These are phyloP conservation scores for Brachyhypopomus gauderio DNA, from an alignment of 2,113 vertebrate species.

Conservation along the genomic window DNA sequence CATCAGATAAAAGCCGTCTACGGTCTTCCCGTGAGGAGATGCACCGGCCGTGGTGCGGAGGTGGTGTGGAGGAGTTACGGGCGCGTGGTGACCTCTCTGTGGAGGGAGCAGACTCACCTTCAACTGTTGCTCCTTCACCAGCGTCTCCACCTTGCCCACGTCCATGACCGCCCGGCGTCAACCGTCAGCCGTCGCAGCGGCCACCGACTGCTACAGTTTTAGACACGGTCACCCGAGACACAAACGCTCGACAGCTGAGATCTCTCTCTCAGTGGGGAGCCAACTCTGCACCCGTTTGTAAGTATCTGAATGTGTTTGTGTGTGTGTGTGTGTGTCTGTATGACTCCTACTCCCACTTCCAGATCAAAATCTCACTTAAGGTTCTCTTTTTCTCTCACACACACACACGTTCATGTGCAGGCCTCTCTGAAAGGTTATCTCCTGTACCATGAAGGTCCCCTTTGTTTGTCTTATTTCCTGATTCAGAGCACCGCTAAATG, in stretches of 20 bases:
- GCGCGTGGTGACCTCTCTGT: neutral
- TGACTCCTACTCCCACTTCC: slow-evolving; percentile 37
- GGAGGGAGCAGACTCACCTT: slow-evolving; percentile 64
- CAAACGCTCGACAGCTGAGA: slow-evolving; percentile 37
- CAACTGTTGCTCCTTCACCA: slow-evolving; percentile 70
- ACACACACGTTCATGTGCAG: slow-evolving; percentile 32
- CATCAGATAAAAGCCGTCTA: no score
- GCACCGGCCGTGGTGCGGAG: neutral
- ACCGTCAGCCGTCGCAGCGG: neutral
- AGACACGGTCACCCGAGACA: slow-evolving; percentile 26
- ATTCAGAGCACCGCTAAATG: slow-evolving; percentile 31
- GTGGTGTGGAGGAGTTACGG: neutral
- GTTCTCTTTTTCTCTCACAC: neutral
- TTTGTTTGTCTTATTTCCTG: slow-evolving; percentile 42
- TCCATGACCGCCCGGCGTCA: slow-evolving; percentile 63
- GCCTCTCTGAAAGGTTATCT: slow-evolving; percentile 15
- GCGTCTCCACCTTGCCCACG: slow-evolving; percentile 57
- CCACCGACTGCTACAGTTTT: neutral
- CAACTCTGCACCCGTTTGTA: neutral
- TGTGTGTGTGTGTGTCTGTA: neutral
- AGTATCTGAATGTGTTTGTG: slow-evolving; percentile 13
- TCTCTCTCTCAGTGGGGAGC: neutral
- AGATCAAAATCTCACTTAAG: slow-evolving; percentile 23
- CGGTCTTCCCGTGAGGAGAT: no score
- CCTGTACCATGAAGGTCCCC: slow-evolving; percentile 15